These are phyloP conservation scores for Adelges cooleyi DNA, from an alignment of 1,140 invertebrate genomes.

Conservation along the genomic window DNA sequence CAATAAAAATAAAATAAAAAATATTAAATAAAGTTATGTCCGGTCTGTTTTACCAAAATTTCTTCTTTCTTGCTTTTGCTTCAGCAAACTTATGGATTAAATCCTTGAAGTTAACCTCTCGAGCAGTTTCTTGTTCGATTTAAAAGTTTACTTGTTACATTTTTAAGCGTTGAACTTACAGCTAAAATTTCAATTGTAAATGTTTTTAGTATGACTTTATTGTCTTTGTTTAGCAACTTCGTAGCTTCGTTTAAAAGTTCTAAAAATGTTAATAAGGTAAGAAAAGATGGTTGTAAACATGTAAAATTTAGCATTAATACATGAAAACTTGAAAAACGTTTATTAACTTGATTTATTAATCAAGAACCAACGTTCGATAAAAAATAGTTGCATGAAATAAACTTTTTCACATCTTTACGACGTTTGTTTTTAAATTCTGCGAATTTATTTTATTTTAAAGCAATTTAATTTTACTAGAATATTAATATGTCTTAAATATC, in stretches of 20 bases:
- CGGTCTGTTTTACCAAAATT: background rate
- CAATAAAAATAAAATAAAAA: background rate
- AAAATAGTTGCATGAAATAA: conserved; percentile 6
- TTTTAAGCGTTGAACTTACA: conserved; percentile 3
- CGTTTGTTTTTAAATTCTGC: too few relatives aligned
- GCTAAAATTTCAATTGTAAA: conserved; percentile 2
- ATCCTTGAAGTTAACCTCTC: background rate
- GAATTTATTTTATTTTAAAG: too few relatives aligned
- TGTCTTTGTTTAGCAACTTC: background rate
- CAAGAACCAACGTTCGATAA: background rate
- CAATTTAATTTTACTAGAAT: too few relatives aligned
- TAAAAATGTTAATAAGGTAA: background rate
- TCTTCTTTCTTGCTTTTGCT: conserved; percentile 12
- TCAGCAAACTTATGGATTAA: conserved; percentile 11
- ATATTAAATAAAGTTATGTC: too few relatives aligned
- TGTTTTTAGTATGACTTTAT: background rate
- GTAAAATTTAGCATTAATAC: background rate
- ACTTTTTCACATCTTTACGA: too few relatives aligned
- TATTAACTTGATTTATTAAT: conserved; percentile 3
- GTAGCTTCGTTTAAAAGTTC: conserved; percentile 2
- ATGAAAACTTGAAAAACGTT: conserved; percentile 5
- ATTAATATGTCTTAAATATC: too few relatives aligned
- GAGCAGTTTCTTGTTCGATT: background rate
- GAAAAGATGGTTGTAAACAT: conserved; percentile 6
- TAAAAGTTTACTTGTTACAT: background rate